Conservation (phyloP, 1,140 invertebrate species). For the Anastrepha obliqua region DNA sequence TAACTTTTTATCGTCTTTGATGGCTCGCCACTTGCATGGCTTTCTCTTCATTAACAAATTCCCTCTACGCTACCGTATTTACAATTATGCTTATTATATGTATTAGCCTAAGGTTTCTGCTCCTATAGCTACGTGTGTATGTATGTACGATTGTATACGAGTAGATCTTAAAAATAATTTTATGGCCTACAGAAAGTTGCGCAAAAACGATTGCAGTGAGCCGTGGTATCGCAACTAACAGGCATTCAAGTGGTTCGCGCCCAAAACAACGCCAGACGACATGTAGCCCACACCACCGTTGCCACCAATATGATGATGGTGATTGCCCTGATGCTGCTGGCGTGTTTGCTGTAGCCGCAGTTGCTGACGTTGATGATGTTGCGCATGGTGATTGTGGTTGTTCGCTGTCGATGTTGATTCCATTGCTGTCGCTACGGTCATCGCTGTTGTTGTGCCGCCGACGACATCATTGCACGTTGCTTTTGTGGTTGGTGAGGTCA, state of each 20-base stretch:
- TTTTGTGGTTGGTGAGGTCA: conserved; percentile 55
- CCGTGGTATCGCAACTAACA: conserved; percentile 63
- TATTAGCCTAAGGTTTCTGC: conserved; percentile 5
- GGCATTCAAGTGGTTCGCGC: conserved; percentile 72
- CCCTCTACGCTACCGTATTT: conserved; percentile 22
- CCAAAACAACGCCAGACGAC: conserved; percentile 71
- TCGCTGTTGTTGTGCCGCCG: conserved; percentile 15
- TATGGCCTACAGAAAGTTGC: conserved; percentile 20
- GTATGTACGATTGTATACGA: conserved; percentile 20
- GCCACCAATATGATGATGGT: conserved; percentile 56
- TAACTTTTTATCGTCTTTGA: neutral
- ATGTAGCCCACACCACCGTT: conserved; percentile 63
- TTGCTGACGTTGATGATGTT: conserved; percentile 55
- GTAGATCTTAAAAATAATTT: conserved; percentile 53
- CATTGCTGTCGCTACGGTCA: conserved; percentile 55
- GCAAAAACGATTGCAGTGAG: conserved; percentile 2
- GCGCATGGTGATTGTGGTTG: conserved; percentile 58
- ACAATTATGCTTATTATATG: conserved; percentile 4
- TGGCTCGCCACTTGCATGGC: neutral
- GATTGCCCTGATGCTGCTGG: conserved; percentile 58
- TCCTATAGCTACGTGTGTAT: conserved; percentile 46
- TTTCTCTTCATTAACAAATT: conserved; percentile 9
- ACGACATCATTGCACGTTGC: conserved; percentile 54
- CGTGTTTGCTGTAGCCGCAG: conserved; percentile 17
- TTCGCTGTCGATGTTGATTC: conserved; percentile 49